A percentile compares a stretch with the other conserved stretches of the same genome.
These are phyloP conservation scores for Menidia beryllina DNA, from an alignment of 2,113 vertebrate genomes.

Conservation along the genomic window DNA sequence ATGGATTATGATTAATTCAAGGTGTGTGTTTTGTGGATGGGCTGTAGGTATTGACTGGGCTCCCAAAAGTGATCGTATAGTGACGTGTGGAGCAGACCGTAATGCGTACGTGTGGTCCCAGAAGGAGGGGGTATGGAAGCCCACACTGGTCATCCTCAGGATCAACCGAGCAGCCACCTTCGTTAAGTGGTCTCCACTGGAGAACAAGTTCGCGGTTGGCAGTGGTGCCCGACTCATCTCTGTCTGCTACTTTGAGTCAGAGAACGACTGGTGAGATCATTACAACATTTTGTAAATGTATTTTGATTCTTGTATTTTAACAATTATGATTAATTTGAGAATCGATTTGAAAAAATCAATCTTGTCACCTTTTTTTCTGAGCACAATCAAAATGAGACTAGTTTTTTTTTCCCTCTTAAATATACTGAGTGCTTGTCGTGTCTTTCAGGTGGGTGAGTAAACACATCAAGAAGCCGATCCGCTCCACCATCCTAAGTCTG, in stretches of 20 bases:
- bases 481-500: constrained; percentile 97
- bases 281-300: neutral
- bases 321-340: neutral
- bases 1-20: no score
- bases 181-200: constrained; percentile 97
- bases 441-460: constrained; percentile 97
- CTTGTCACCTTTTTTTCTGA: neutral
- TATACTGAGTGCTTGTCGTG: neutral
- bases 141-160: constrained; percentile 96
- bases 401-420: no score
- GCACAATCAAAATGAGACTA: no score
- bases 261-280: constrained; percentile 94
- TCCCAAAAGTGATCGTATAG: constrained; percentile 97
- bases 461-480: constrained; percentile 98
- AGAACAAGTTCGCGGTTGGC: constrained; percentile 99
- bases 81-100: constrained; percentile 96
- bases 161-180: constrained; percentile 98
- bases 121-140: constrained; percentile 97
- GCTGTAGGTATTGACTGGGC: constrained; percentile 96
- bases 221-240: constrained; percentile 98
- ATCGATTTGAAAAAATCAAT: no score
- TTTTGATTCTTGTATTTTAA: neutral
- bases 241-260: constrained; percentile 99
- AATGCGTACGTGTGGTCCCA: constrained; percentile 99
- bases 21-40: neutral